phyloP scores from a whole-genome alignment of 2,888 invertebrate genomes.

The Cenopis cana region DNA sequence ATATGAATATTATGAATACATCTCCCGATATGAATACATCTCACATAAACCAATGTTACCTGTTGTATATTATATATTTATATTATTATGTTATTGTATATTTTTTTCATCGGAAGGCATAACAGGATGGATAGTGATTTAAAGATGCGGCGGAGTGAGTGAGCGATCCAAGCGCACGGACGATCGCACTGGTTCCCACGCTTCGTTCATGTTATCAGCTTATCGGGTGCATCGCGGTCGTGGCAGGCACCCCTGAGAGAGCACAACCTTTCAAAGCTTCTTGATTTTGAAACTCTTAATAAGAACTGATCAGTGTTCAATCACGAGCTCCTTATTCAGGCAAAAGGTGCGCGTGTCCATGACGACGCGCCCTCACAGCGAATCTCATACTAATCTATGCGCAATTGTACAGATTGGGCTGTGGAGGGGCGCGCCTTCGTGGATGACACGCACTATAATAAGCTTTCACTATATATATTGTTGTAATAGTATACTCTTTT shows the following conservation, averaged over 20 bases:
- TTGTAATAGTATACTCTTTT: too few relatives aligned
- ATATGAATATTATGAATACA: too few relatives aligned
- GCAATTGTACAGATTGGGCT: too few relatives aligned
- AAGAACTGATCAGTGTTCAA: neutral
- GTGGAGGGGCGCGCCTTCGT: too few relatives aligned
- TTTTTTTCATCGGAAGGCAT: too few relatives aligned
- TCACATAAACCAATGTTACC: too few relatives aligned
- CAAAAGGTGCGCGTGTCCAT: neutral
- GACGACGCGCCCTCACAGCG: neutral
- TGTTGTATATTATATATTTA: too few relatives aligned
- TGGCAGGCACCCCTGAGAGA: constrained; percentile 45
- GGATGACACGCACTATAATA: too few relatives aligned
- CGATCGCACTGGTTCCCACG: constrained; percentile 45
- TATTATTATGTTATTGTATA: too few relatives aligned
- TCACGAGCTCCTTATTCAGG: neutral
- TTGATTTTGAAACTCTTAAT: constrained; percentile 30
- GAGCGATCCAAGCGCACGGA: constrained; percentile 16
- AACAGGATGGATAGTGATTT: constrained; percentile 42
- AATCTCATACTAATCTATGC: too few relatives aligned
- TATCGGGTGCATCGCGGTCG: constrained; percentile 46
- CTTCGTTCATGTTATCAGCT: constrained; percentile 43
- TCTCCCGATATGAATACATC: too few relatives aligned
- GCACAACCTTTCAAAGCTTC: constrained; percentile 24
- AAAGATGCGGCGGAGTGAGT: constrained; percentile 28
- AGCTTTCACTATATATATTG: too few relatives aligned